A percentile compares a stretch with the other conserved stretches of the same genome.
These are phyloP conservation scores for Nematopogon swammerdamellus DNA, from an alignment of 2,888 invertebrate species.

Conservation along the genomic window DNA sequence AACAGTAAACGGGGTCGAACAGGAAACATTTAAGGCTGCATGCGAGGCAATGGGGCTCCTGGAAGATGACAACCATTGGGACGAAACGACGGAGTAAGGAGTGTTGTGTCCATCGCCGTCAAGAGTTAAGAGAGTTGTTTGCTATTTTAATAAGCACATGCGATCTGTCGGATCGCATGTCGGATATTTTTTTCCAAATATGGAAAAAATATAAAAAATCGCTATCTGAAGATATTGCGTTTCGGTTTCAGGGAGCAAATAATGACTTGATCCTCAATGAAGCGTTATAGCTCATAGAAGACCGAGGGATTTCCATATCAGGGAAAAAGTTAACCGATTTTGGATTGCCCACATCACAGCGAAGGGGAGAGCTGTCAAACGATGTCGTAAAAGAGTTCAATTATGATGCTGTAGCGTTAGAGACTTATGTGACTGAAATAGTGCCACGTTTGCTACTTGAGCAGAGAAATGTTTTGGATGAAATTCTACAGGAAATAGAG, in stretches of 20 bases:
- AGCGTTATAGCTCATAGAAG: slow-evolving; percentile 13
- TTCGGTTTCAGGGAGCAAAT: slow-evolving; percentile 8
- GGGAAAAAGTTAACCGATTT: slow-evolving; percentile 15
- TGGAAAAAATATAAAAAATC: slow-evolving; percentile 9
- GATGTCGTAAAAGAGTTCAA: slow-evolving; percentile 15
- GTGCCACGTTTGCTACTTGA: slow-evolving; percentile 13
- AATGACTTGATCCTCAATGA: slow-evolving; percentile 13
- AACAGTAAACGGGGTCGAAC: slow-evolving; percentile 17
- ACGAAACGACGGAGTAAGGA: slow-evolving; percentile 18
- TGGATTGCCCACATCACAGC: slow-evolving; percentile 13
- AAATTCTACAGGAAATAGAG: too few relatives aligned
- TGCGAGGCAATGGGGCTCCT: slow-evolving; percentile 19
- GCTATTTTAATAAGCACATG: slow-evolving; percentile 14
- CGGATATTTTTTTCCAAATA: too few relatives aligned
- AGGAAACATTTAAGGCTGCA: slow-evolving; percentile 17
- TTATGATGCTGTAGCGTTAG: slow-evolving; percentile 14
- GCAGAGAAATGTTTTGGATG: slow-evolving; percentile 11
- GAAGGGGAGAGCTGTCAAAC: slow-evolving; percentile 11
- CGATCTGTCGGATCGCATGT: slow-evolving; percentile 13
- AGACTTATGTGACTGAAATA: slow-evolving; percentile 14
- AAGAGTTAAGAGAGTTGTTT: slow-evolving; percentile 12
- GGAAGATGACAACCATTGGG: slow-evolving; percentile 22
- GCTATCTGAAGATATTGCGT: slow-evolving; percentile 11
- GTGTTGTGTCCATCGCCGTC: slow-evolving; percentile 4
- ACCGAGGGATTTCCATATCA: slow-evolving; percentile 15